phyloP scores from a whole-genome alignment of 2,888 invertebrate genomes.

The Dynastes grantii region DNA sequence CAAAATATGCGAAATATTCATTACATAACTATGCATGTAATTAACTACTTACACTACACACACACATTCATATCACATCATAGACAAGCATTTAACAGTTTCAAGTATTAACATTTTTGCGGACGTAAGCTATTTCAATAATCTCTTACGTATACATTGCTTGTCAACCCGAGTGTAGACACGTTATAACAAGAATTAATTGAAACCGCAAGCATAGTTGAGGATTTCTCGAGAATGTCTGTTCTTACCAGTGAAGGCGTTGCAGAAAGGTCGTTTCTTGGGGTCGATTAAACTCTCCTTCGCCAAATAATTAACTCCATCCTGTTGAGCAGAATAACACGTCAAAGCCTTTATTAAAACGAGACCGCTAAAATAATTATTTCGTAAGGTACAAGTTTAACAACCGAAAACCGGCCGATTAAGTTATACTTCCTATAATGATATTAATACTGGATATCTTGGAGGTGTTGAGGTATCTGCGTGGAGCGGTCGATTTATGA shows the following conservation, averaged over 20 bases:
- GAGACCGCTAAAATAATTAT: constrained; percentile 42
- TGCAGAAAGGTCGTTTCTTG: constrained; percentile 89
- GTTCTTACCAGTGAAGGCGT: constrained; percentile 86
- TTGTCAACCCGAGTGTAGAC: constrained; percentile 33
- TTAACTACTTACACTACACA: background rate
- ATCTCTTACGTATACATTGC: constrained; percentile 26
- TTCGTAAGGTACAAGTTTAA: background rate
- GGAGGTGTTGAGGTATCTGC: background rate
- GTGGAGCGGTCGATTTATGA: no score
- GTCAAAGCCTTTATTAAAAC: constrained; percentile 37
- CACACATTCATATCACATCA: background rate
- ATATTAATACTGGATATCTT: no score
- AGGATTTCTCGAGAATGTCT: constrained; percentile 46
- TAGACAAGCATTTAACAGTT: constrained; percentile 1
- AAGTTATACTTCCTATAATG: no score
- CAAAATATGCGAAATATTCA: background rate
- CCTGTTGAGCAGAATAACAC: constrained; percentile 52
- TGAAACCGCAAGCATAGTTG: constrained; percentile 39
- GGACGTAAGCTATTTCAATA: constrained; percentile 25
- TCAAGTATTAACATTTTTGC: constrained; percentile 24
- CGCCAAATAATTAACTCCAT: constrained; percentile 54
- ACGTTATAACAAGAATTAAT: constrained; percentile 44
- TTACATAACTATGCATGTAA: background rate
- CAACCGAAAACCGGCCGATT: no score
- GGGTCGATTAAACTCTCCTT: constrained; percentile 70